Evolutionary conservation across 2,797 vertebrate genomes (phyloP).

Genomic region (Rallus crepitans): DNA sequence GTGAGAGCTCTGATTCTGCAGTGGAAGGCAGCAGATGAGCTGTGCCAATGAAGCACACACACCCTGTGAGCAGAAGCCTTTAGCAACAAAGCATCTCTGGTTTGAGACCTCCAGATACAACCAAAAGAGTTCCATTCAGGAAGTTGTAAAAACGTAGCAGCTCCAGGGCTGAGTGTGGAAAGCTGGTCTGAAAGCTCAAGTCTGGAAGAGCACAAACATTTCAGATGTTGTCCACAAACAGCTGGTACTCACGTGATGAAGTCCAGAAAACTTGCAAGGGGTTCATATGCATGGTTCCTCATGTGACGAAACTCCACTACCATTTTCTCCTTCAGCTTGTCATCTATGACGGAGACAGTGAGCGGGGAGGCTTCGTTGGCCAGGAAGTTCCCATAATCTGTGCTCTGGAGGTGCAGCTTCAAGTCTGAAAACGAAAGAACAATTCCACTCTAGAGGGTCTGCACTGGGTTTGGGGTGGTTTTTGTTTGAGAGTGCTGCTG

Average conservation of each 20-base stretch:
- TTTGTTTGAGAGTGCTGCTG: not conserved
- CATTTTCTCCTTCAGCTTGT: conserved; percentile 99
- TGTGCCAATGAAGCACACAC: not conserved
- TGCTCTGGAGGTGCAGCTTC: conserved; percentile 98
- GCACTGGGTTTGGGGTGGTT: not conserved
- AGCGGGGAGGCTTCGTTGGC: conserved; percentile 97
- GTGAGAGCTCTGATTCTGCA: not conserved
- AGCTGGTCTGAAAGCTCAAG: not conserved
- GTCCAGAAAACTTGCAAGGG: conserved; percentile 96
- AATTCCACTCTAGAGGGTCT: not conserved
- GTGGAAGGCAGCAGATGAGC: not conserved
- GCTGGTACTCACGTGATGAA: conserved; percentile 91
- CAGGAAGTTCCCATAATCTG: conserved; percentile 97
- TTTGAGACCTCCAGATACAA: not conserved
- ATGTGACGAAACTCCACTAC: conserved; percentile 99
- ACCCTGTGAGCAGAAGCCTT: not conserved
- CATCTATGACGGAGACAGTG: conserved; percentile 96
- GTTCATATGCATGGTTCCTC: conserved; percentile 98
- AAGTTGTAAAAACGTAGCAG: not conserved
- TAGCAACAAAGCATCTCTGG: not conserved
- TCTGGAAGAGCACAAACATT: not conserved
- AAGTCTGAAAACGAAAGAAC: conserved; percentile 82
- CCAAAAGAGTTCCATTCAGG: not conserved
- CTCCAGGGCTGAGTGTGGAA: not conserved
- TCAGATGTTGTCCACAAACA: not conserved